A percentile compares a stretch with the other conserved stretches of the same genome.
Conservation (phyloP, 2,888 invertebrate species). For the Pandemis corylana region DNA sequence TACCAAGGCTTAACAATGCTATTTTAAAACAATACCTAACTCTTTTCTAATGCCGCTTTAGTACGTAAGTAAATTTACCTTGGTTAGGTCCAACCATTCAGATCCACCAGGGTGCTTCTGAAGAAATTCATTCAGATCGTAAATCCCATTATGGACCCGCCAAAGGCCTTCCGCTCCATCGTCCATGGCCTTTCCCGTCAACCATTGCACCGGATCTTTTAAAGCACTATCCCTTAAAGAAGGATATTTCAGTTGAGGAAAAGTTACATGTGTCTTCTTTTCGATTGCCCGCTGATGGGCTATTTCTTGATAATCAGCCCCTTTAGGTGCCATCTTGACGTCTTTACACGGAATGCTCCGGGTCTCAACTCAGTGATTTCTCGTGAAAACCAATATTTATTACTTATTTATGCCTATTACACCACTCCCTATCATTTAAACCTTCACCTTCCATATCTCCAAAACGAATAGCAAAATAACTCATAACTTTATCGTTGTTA, state of each 20-base stretch:
- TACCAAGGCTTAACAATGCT: too few relatives aligned
- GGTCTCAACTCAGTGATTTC: neutral
- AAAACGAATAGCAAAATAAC: neutral
- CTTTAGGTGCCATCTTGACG: slow-evolving; percentile 60
- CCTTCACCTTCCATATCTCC: slow-evolving; percentile 25
- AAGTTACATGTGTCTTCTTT: slow-evolving; percentile 78
- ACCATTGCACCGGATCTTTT: slow-evolving; percentile 83
- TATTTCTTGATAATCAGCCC: slow-evolving; percentile 59
- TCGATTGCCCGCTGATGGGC: slow-evolving; percentile 62
- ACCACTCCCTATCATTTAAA: slow-evolving; percentile 5
- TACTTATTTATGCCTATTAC: slow-evolving; percentile 3
- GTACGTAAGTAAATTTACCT: slow-evolving; percentile 72
- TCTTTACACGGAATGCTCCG: slow-evolving; percentile 20
- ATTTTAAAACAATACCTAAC: too few relatives aligned
- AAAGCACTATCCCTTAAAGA: slow-evolving; percentile 75
- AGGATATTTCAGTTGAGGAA: slow-evolving; percentile 83
- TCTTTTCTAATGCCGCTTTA: too few relatives aligned
- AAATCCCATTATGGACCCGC: slow-evolving; percentile 91
- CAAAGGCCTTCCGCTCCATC: slow-evolving; percentile 92
- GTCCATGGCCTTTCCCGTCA: slow-evolving; percentile 86
- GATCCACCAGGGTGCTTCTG: slow-evolving; percentile 93
- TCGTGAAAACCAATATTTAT: neutral
- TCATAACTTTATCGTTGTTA: too few relatives aligned
- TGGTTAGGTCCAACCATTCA: slow-evolving; percentile 89
- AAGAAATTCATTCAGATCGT: slow-evolving; percentile 93